Evolutionary conservation across 1,140 invertebrate genomes (phyloP), one percentile per base, ranked within the genome.

Genomic region (Zaprionus camerounensis): DNA sequence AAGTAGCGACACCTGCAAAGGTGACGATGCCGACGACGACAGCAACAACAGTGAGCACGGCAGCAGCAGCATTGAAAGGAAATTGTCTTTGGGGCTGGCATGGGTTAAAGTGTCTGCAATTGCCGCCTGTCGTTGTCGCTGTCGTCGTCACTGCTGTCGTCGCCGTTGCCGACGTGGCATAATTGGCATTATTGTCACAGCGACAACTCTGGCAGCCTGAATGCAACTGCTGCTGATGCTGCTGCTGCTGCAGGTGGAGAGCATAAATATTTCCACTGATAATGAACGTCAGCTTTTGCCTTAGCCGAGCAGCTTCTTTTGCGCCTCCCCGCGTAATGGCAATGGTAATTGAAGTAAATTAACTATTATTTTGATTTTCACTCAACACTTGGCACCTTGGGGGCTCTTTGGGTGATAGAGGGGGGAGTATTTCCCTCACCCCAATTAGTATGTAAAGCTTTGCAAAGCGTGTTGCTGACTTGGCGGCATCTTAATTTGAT

Each of bases 161-260:
- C 62, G 57, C 58, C 65, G 26, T 28, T 65, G 62, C n/a, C 49
- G 51, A 58, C 46, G 59, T 26, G 68, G 75, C 64, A 80, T 81
- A 90, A 84, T 81, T 88, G 84, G 76, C 85, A 76, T 81, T 73
- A 90, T 84, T 84, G 85, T 85, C 78, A 70, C 76, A 74, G 68
- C 56, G 73, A 81, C 81, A 80, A 81, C 68, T 81, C 41, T 84
- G 67, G 69, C 80, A 87, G 28, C 1, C 62, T 63, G 24, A 51
- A n/a, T 49, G 46, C 61, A 56, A 51, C 3, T 12, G n/a, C 36
- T 57, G 53, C 53, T 3, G 20, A 36, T 55, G 20, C 34, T 55
- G 49, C 49, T 34, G 61, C 64, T 24, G 62, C 51, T 64, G 49
- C 49, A 65, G 61, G 46, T 63, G 63, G 49, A 56, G 41, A 38